phyloP scores from a whole-genome alignment of 2,113 vertebrate species.

The Ceuthmochares aereus region DNA sequence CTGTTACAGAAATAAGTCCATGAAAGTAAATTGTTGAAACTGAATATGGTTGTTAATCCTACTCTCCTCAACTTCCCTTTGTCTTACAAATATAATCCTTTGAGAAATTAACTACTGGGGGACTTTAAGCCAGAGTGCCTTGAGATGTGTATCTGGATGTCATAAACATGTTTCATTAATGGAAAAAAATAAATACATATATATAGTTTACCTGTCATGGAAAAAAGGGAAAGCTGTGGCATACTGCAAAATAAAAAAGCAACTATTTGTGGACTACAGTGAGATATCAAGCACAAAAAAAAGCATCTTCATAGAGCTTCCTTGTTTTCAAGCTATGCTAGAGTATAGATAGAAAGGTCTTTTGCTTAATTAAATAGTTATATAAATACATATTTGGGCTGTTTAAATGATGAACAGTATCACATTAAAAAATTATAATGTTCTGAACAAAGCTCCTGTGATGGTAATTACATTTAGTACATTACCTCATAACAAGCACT shows the following conservation, averaged over 20 bases:
- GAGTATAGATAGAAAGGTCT: not conserved
- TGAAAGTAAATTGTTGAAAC: not conserved
- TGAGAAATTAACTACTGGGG: not conserved
- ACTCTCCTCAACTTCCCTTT: not conserved
- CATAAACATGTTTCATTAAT: not conserved
- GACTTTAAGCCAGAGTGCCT: not conserved
- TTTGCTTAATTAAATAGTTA: conserved; percentile 5
- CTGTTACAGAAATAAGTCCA: not conserved
- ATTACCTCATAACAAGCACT: not conserved
- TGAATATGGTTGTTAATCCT: not conserved
- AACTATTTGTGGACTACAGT: not conserved
- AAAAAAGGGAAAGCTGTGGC: not conserved
- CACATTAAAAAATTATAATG: not conserved
- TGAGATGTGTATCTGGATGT: not conserved
- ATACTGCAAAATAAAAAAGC: not conserved
- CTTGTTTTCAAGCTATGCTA: not conserved
- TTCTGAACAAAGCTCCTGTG: not conserved
- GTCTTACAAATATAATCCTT: not conserved
- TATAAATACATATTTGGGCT: not conserved
- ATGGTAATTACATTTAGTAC: not conserved
- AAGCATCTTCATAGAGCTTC: not conserved
- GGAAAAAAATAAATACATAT: not conserved
- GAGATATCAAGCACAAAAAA: not conserved
- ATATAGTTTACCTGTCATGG: not conserved
- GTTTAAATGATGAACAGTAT: not conserved